Evolutionary conservation across 1,140 invertebrate species (phyloP), one percentile per base, ranked within the genome.

Genomic region (Nymphalis io): DNA sequence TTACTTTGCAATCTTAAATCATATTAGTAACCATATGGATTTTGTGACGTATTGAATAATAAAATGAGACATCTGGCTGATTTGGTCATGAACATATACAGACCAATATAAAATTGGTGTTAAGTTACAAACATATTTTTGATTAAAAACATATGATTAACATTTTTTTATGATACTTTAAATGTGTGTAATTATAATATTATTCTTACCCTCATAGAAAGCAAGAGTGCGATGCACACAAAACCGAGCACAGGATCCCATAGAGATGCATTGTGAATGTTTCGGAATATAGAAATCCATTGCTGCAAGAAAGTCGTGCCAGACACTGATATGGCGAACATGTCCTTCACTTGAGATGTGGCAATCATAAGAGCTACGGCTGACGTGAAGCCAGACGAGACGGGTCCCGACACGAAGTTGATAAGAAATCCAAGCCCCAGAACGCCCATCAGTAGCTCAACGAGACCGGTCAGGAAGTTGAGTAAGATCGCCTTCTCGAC

Each of bases 341-440:
- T 86, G 75, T 96, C 95, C 89, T 97, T 98, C 11, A 98, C 91
- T 93, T 98, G 98, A 1, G 97, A 97, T 2, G 96, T 95, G 1
- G 97, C 94, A 58, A 98, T 98, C 69, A 98, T 97, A 16, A 99
- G 92, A 16, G 98, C 97, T 12, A 98, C 97, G 0, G 98, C 97
- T 1, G 97, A 97, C 0, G 97, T 98, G 83, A 98, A 99, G 15
- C 97, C 97, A 12, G 96, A 97, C 13, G 97, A 97, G 0, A 98
- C 98, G 0, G 98, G 97, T 4, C 96, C 96, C 0, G 97, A 98
- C 0, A 99, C 97, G 87, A 98, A 99, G 89, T 98, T 97, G 59
- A 98, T 96, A 38, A 99, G 92, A 84, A 98, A 98, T 53, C 98
- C 97, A 72, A 98, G 92, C 51, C 98, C 97, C 39, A 98, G 94